phyloP scores from a whole-genome alignment of 2,797 vertebrate species.

The Remorina albescens region DNA sequence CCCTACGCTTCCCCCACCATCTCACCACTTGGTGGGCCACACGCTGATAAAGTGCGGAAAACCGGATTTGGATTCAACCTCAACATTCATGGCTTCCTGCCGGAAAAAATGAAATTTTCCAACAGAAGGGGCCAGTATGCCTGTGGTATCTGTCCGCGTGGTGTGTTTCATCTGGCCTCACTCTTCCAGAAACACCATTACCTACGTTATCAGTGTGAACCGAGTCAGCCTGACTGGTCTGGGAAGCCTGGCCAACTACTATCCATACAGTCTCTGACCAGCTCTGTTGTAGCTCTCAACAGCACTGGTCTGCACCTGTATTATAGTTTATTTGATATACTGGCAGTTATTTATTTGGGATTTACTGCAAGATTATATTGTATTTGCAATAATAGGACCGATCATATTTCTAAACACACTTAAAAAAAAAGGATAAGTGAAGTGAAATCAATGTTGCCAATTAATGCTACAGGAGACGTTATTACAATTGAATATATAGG shows the following conservation, averaged over 20 bases:
- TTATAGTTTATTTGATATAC: constrained; percentile 45
- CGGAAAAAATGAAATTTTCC: constrained; percentile 95
- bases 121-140: constrained; percentile 91
- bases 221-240: constrained; percentile 87
- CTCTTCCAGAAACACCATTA: constrained; percentile 94
- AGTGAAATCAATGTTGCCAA: not conserved
- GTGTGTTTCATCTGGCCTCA: constrained; percentile 92
- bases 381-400: constrained; percentile 7
- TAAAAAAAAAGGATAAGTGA: not conserved
- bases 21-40: constrained; percentile 94
- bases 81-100: constrained; percentile 93
- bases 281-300: constrained; percentile 41
- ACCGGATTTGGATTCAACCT: constrained; percentile 94
- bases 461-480: not conserved
- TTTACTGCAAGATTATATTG: not conserved
- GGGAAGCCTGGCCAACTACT: constrained; percentile 75
- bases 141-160: constrained; percentile 89
- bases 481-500: not conserved
- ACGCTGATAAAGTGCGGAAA: constrained; percentile 94
- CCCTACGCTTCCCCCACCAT: constrained; percentile 77
- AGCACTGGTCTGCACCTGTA: constrained; percentile 27
- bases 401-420: not conserved
- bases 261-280: constrained; percentile 57
- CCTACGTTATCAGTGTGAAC: constrained; percentile 89
- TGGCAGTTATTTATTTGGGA: constrained; percentile 33